Evolutionary conservation across 2,797 vertebrate genomes (phyloP).

Genomic region (Enteromius viviparus): DNA sequence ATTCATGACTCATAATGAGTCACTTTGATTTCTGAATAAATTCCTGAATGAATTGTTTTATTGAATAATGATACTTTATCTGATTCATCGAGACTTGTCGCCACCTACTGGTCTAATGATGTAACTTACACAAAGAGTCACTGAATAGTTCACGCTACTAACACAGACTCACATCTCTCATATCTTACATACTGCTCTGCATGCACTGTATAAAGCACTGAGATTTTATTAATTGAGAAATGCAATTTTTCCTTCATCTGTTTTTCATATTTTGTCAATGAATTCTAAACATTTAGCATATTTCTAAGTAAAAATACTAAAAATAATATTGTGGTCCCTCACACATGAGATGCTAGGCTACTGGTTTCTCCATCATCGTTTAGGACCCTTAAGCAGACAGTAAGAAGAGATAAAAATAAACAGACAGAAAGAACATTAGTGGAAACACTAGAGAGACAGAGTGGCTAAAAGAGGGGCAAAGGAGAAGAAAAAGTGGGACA

Average conservation of each 20-base stretch:
- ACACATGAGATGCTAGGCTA: not conserved
- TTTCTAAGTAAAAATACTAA: not conserved
- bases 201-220: not conserved
- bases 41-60: not conserved
- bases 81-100: not conserved
- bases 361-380: not conserved
- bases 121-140: not conserved
- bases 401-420: not conserved
- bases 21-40: not conserved
- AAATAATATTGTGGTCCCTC: not conserved
- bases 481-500: conserved; percentile 20
- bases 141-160: not conserved
- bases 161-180: not conserved
- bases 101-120: not conserved
- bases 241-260: too few species aligned
- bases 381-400: not conserved
- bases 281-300: not conserved
- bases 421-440: conserved; percentile 2
- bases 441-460: conserved; percentile 18
- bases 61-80: not conserved
- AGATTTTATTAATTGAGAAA: not conserved
- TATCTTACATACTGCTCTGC: not conserved
- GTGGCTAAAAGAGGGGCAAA: conserved; percentile 13
- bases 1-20: not conserved
- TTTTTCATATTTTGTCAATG: not conserved